A percentile compares a stretch with the other conserved stretches of the same genome.
phyloP scores from a whole-genome alignment of 1,140 invertebrate genomes.

The Rhagoletis zephyria region DNA sequence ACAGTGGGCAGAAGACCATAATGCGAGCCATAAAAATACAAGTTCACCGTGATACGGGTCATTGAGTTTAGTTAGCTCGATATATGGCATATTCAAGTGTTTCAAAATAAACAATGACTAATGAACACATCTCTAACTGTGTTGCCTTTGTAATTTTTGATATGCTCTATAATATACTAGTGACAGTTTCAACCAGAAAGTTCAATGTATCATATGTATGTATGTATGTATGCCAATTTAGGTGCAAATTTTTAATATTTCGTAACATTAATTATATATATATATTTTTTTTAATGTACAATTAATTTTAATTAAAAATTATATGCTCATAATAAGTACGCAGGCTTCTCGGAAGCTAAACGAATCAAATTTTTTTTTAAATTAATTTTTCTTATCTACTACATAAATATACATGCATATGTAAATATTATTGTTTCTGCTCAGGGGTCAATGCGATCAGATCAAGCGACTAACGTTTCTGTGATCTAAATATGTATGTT shows the following conservation, averaged over 20 bases:
- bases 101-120: background rate
- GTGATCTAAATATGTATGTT: no score
- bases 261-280: slow-evolving; percentile 19
- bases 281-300: slow-evolving; percentile 21
- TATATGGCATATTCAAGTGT: background rate
- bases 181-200: slow-evolving; percentile 45
- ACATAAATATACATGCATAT: background rate
- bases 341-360: slow-evolving; percentile 51
- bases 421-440: background rate
- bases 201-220: slow-evolving; percentile 36
- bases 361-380: background rate
- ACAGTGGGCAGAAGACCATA: background rate
- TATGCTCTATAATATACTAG: slow-evolving; percentile 37
- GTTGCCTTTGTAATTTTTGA: background rate
- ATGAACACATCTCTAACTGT: background rate
- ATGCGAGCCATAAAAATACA: background rate
- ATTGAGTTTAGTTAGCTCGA: background rate
- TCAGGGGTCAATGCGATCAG: background rate
- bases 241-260: background rate
- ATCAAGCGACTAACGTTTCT: background rate
- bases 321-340: slow-evolving; percentile 36
- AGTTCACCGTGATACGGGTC: background rate
- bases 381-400: slow-evolving; percentile 43
- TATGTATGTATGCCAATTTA: background rate
- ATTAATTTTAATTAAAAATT: slow-evolving; percentile 24